Evolutionary conservation across 2,113 vertebrate species (phyloP).

Genomic region (Eclectus roratus): DNA sequence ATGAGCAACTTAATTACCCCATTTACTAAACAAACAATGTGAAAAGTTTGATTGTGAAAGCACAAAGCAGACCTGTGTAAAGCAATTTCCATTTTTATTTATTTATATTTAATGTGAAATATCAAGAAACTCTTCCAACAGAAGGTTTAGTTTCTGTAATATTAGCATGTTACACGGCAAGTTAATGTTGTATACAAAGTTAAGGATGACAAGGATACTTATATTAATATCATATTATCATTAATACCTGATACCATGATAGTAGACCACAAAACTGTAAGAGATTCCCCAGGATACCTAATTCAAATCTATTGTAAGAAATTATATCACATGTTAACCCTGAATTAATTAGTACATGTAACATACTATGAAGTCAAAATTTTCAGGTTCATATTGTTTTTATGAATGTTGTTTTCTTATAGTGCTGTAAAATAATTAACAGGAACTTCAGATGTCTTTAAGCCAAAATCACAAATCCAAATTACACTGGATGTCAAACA

Average conservation of each 20-base stretch:
- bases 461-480: neutral
- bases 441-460: neutral
- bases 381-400: neutral
- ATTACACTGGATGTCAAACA: neutral
- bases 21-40: neutral
- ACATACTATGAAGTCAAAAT: neutral
- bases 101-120: neutral
- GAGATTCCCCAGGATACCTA: neutral
- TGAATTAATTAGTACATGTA: neutral
- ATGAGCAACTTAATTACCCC: neutral
- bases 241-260: neutral
- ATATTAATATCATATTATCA: neutral
- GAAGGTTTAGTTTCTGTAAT: neutral
- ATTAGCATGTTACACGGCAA: neutral
- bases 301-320: neutral
- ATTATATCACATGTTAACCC: neutral
- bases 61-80: neutral
- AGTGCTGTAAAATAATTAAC: neutral
- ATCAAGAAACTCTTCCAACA: neutral
- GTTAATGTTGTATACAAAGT: neutral
- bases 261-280: neutral
- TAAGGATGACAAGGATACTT: neutral
- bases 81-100: neutral
- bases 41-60: neutral
- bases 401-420: neutral